phyloP scores from a whole-genome alignment of 2,797 vertebrate genomes.

The Emydoidea blandingii region DNA sequence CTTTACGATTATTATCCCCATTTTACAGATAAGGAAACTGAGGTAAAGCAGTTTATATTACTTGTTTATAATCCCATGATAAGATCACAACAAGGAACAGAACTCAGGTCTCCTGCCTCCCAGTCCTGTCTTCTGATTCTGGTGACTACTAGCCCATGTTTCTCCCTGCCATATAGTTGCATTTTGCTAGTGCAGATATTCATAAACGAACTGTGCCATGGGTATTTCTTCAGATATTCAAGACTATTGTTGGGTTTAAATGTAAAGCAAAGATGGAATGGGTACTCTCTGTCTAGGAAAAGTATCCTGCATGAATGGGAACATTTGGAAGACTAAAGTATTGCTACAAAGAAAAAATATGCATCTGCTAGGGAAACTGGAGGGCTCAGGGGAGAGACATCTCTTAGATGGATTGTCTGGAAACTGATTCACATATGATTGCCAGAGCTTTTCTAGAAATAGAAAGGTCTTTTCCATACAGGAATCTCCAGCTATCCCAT shows the following conservation, averaged over 20 bases:
- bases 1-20: neutral
- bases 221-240: neutral
- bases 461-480: constrained; percentile 31
- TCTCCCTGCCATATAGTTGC: neutral
- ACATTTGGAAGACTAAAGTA: neutral
- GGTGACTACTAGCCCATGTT: neutral
- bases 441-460: neutral
- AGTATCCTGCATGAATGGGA: neutral
- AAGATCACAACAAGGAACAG: neutral
- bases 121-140: neutral
- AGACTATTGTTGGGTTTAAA: neutral
- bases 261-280: neutral
- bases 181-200: neutral
- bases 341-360: neutral
- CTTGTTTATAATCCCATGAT: neutral
- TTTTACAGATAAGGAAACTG: neutral
- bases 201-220: neutral
- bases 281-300: neutral
- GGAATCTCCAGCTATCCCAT: constrained; percentile 30
- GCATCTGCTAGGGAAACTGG: neutral
- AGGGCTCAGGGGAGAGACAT: neutral
- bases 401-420: neutral
- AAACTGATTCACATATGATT: neutral
- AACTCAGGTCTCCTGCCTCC: neutral
- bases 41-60: neutral